Evolutionary conservation across 2,888 invertebrate species (phyloP).

Genomic region (Notocelia uddmanniana): DNA sequence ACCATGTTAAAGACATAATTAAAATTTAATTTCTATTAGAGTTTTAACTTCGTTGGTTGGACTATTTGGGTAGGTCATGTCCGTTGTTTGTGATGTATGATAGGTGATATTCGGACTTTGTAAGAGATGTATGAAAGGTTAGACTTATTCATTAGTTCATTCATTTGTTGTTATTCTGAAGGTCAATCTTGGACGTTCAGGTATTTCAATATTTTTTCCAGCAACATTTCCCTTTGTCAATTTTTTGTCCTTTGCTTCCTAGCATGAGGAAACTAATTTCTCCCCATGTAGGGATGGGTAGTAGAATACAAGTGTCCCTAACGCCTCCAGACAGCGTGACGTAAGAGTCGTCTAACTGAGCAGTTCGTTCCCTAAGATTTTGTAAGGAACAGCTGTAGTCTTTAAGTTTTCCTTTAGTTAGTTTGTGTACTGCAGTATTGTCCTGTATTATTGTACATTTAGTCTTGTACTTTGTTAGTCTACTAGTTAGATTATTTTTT

Average conservation of each 20-base stretch:
- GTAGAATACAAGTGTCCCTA: too few relatives aligned
- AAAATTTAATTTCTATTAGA: conserved; percentile 19
- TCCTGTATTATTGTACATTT: too few relatives aligned
- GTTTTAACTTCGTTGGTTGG: background rate
- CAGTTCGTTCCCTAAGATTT: background rate
- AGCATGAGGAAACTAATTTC: background rate
- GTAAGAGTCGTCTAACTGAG: too few relatives aligned
- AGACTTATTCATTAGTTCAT: background rate
- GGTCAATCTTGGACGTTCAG: too few relatives aligned
- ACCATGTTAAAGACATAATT: conserved; percentile 29
- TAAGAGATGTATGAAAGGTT: background rate
- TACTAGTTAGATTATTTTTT: too few relatives aligned
- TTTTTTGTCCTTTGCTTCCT: background rate
- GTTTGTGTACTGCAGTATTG: too few relatives aligned
- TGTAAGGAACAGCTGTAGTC: background rate
- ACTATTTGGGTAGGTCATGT: background rate
- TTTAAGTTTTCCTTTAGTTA: too few relatives aligned
- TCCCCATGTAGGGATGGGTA: too few relatives aligned
- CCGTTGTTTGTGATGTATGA: background rate
- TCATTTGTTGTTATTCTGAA: background rate
- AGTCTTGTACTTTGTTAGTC: too few relatives aligned
- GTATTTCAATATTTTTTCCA: background rate
- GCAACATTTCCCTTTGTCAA: background rate
- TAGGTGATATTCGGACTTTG: background rate
- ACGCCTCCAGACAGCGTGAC: too few relatives aligned